Evolutionary conservation across 30 jellyfish, hydroid and myxozoan genomes (phyloP).

Genomic region (Euphysa ruthae): DNA sequence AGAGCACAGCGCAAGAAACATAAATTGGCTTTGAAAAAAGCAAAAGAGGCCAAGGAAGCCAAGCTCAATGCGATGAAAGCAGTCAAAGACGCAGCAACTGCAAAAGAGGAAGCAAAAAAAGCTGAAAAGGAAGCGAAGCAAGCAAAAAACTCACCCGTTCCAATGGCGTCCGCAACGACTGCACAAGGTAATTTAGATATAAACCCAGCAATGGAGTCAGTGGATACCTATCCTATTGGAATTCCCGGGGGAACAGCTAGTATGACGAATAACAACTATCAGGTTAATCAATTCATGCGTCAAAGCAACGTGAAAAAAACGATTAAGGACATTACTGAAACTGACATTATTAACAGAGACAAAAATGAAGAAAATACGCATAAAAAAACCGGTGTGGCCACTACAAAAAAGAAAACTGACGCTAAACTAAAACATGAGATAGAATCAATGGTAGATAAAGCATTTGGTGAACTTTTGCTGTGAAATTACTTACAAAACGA

Average conservation of each 20-base stretch:
- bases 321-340: background rate
- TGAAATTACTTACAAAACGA: background rate
- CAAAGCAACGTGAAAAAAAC: background rate
- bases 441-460: constrained; percentile 34
- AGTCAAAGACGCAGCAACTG: constrained; percentile 4
- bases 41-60: constrained; percentile 3
- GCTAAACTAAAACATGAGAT: constrained; percentile 20
- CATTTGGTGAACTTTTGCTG: constrained; percentile 24
- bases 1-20: background rate
- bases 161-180: background rate
- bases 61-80: background rate
- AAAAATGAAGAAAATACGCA: background rate
- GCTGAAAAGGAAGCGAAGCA: background rate
- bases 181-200: background rate
- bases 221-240: background rate
- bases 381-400: background rate
- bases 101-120: constrained; percentile 12
- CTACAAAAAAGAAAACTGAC: constrained; percentile 17
- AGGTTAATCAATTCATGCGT: background rate
- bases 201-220: background rate
- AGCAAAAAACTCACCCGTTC: constrained; percentile 12
- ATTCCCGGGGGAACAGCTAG: background rate
- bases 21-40: background rate
- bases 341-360: background rate
- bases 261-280: background rate